phyloP scores from a whole-genome alignment of 35 echinoderm and acorn worm species.

The Chiridota heheva region DNA sequence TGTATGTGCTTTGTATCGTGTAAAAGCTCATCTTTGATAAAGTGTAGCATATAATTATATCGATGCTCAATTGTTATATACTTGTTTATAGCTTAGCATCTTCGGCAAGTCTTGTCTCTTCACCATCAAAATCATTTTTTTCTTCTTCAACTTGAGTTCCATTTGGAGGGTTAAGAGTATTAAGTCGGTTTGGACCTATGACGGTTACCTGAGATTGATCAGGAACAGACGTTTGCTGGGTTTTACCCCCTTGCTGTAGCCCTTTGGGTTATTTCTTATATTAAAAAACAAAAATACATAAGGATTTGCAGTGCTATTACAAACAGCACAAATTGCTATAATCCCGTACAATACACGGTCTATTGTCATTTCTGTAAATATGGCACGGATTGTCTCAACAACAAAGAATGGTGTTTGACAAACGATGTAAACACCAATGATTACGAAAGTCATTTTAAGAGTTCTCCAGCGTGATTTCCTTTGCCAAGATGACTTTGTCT shows the following conservation, averaged over 20 bases:
- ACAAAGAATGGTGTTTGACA: conserved; percentile 83
- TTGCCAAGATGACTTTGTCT: conserved; percentile 79
- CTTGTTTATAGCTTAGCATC: too few relatives aligned
- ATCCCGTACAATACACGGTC: conserved; percentile 65
- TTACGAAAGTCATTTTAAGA: conserved; percentile 93
- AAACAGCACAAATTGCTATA: conserved; percentile 73
- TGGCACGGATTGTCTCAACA: conserved; percentile 49
- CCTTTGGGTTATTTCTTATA: conserved; percentile 45
- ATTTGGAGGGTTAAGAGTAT: too few relatives aligned
- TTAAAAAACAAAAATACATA: conserved; percentile 90
- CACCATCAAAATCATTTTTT: too few relatives aligned
- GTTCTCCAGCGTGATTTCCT: conserved; percentile 74
- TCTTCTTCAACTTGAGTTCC: too few relatives aligned
- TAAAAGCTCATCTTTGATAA: too few relatives aligned
- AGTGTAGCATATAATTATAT: too few relatives aligned
- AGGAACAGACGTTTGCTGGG: conserved; percentile 49
- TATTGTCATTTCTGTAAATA: not conserved
- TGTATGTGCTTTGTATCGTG: too few relatives aligned
- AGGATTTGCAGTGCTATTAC: conserved; percentile 81
- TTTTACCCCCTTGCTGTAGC: conserved; percentile 18
- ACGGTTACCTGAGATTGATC: too few relatives aligned
- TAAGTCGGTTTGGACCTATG: too few relatives aligned
- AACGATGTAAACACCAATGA: conserved; percentile 79
- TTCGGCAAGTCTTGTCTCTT: too few relatives aligned
- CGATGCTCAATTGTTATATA: too few relatives aligned